A percentile compares a stretch with the other conserved stretches of the same genome.
Evolutionary conservation across 2,113 vertebrate genomes (phyloP).

Genomic region (Calonectris borealis): DNA sequence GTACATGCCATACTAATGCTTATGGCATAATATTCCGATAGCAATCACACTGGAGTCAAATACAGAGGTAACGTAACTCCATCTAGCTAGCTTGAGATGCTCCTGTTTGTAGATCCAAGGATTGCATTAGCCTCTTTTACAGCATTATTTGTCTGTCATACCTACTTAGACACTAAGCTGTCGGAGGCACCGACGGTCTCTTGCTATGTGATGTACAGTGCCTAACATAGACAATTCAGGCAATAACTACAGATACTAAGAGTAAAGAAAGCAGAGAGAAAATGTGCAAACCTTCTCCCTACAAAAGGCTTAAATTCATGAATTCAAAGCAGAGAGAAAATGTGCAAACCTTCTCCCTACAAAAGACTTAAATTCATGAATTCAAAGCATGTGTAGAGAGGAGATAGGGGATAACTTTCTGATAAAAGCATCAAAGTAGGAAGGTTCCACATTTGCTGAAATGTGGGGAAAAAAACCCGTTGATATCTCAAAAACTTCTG

Average conservation of each 20-base stretch:
- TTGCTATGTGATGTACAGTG: neutral
- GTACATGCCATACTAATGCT: neutral
- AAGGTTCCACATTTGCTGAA: conserved; percentile 21
- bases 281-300: neutral
- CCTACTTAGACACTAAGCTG: neutral
- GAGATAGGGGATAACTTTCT: conserved; percentile 50
- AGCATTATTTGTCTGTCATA: neutral
- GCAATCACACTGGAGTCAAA: neutral
- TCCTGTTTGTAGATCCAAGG: neutral
- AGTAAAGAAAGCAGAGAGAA: conserved; percentile 12
- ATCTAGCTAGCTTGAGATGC: neutral
- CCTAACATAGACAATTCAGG: conserved; percentile 3
- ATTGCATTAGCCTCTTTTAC: neutral
- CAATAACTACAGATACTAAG: neutral
- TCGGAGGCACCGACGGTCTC: neutral
- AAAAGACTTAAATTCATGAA: conserved; percentile 33
- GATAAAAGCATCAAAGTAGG: conserved; percentile 47
- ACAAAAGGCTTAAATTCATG: conserved; percentile 18
- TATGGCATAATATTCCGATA: neutral
- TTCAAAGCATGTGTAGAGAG: conserved; percentile 21
- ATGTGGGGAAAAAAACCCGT: fast-evolving
- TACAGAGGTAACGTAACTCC: neutral
- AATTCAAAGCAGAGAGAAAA: conserved; percentile 44
- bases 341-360: neutral
- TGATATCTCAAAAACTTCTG: conserved; percentile 6